Base-by-base conservation (phyloP, 1,140 invertebrate species). In the Ganaspis sp. region DNA sequence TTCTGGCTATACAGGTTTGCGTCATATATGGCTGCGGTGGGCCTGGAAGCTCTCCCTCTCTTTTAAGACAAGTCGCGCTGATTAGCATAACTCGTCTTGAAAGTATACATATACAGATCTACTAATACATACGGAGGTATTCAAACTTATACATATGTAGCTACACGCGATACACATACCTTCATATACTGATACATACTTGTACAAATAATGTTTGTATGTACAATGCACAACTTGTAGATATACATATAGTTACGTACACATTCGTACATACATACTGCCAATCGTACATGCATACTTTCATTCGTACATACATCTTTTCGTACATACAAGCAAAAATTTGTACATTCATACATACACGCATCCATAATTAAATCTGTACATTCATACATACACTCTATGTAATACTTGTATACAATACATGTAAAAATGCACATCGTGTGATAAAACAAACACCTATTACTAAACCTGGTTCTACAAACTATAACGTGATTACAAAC, bases 51-150 rank as follows among this genome's bases (percentile, higher is more conserved):
- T 49, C 45, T 49, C 45, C 45, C 45, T 49, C 45, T 17, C 45
- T 49, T 49, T 49, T 49, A 49, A 49, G 45, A 49, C 45, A 49
- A 49, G 45, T 49, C 45, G 45, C 45, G 45, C 45, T 49, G 45
- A 49, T 49, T 49, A 49, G 45, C 45, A 49, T 49, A 49, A 49
- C 45, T 49, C 45, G 45, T 49, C 45, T 49, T 49, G 45, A 49
- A 49, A 17, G 42, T 45, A 49, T 49, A 17, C 17, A 49, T 17
- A 49, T 49, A 8, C 17, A 49, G n/a, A 49, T 49, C 15, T n/a
- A 49, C 8, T 3, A 3, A 34, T 45, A 45, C n/a, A 45, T 40
- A 40, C 9, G 15, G 38, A 40, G 9, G 15, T 40, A 40, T 40
- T 40, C n/a, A n/a, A n/a, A n/a, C n/a, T n/a, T n/a, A n/a, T n/a